These are phyloP conservation scores for Drosophila nebulosa DNA, from an alignment of 1,140 invertebrate species.

Conservation along the genomic window DNA sequence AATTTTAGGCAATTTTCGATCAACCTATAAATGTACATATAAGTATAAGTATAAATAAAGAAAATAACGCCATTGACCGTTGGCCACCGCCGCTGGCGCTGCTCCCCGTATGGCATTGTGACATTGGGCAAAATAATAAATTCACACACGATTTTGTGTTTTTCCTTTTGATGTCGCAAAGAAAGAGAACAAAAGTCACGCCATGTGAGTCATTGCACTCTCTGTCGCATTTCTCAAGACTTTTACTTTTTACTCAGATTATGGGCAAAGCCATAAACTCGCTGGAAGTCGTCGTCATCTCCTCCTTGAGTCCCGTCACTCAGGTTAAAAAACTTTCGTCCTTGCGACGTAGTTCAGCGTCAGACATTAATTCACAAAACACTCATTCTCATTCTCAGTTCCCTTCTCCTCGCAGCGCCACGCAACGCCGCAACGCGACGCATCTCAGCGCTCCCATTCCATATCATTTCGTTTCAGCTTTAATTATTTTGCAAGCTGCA, in stretches of 20 bases:
- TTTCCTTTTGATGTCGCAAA: constrained; percentile 44
- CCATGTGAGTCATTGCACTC: constrained; percentile 69
- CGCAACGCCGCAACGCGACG: not conserved
- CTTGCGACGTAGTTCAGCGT: constrained; percentile 23
- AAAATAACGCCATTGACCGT: constrained; percentile 59
- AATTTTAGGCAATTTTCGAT: too few relatives aligned
- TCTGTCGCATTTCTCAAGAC: constrained; percentile 23
- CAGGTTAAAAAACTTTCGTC: constrained; percentile 45
- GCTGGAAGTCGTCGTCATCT: constrained; percentile 18
- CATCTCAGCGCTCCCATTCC: not conserved
- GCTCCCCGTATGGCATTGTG: constrained; percentile 27
- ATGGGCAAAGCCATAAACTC: constrained; percentile 35
- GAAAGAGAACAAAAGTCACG: constrained; percentile 78
- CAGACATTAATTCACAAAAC: not conserved
- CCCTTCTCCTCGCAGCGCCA: not conserved
- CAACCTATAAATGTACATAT: too few relatives aligned
- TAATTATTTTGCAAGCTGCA: constrained; percentile 59
- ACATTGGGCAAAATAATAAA: constrained; percentile 53
- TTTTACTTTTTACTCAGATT: constrained; percentile 58
- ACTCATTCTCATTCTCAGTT: constrained; percentile 1
- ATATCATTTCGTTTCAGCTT: constrained; percentile 41
- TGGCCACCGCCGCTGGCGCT: constrained; percentile 48
- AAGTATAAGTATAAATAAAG: too few relatives aligned
- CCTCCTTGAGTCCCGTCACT: not conserved
- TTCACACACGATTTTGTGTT: constrained; percentile 10